Evolutionary conservation across 2,113 vertebrate genomes (phyloP), one percentile per base, ranked within the genome.

Genomic region (Scopus umbretta): DNA sequence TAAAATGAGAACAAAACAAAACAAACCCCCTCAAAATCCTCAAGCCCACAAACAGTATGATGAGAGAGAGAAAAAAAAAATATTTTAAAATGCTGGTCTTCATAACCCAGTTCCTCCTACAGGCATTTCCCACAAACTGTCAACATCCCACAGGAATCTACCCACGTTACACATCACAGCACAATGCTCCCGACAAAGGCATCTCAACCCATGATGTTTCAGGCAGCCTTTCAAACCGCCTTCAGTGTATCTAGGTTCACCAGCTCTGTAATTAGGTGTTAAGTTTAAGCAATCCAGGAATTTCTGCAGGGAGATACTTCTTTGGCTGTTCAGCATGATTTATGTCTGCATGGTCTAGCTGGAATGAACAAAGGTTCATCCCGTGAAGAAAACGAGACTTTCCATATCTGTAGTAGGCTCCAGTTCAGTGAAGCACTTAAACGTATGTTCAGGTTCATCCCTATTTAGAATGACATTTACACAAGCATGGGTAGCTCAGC

Each of bases 111-210:
- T 95, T 97, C 84, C 93, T 97, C 97, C 97, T 92, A 96, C 87
- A 42, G 61, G 90, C 94, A 90, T 97, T 97, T 97, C 91, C 96
- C 95, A 96, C 94, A 96, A 97, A 97, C 93, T 97, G 96, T 96
- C 96, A 98, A 86, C 97, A 97, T 98, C 97, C 97, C 96, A 95
- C 97, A 97, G 96, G 90, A 98, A 97, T 97, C 96, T 94, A 83
- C 97, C 94, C 96, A 98, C 97, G 91, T 93, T 97, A 65, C 95
- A 97, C 95, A 96, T 95, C 91, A 95, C 85, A 97, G 95, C 88
- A 97, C 96, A 96, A 97, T 97, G 94, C 96, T 97, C 96, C 76
- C 94, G 66, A 97, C 96, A 98, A 97, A 98, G 81, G 86, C 92
- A 89, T 86, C 90, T 87, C 97, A 95, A 63, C 95, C 90, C 92